phyloP scores from a whole-genome alignment of 1,140 invertebrate genomes.

The Brachionus manjavacas region DNA sequence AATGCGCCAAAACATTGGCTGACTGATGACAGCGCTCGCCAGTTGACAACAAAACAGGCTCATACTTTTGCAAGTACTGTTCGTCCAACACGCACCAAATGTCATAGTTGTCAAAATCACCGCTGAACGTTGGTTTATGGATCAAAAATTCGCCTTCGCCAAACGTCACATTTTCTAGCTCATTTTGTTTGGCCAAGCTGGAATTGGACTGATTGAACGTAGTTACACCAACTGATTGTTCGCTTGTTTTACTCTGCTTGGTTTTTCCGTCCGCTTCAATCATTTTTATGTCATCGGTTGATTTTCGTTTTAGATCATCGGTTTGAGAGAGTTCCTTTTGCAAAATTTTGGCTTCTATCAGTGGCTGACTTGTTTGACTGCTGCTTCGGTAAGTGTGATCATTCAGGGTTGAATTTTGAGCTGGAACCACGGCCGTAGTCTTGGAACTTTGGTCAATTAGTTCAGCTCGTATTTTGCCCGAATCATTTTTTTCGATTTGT shows the following conservation, averaged over 20 bases:
- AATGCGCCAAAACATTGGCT: conserved; percentile 34
- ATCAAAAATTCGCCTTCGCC: conserved; percentile 32
- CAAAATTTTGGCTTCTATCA: background rate
- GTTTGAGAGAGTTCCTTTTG: background rate
- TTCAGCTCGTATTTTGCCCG: background rate
- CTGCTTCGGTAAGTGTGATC: conserved; percentile 22
- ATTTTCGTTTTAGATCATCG: background rate
- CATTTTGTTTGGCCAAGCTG: background rate
- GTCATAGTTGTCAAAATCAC: conserved; percentile 41
- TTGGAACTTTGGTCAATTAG: background rate
- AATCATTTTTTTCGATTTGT: background rate
- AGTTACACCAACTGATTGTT: background rate
- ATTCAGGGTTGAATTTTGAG: conserved; percentile 13
- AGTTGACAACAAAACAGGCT: conserved; percentile 37
- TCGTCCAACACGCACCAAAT: conserved; percentile 38
- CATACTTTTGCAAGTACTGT: conserved; percentile 38
- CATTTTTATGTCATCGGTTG: background rate
- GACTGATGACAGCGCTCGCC: conserved; percentile 36
- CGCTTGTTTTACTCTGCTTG: background rate
- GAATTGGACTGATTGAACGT: background rate
- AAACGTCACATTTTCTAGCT: conserved; percentile 19
- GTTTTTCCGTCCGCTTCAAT: background rate
- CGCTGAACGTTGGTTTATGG: conserved; percentile 33
- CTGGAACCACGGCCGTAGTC: background rate
- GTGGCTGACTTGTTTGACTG: background rate